Conservation (phyloP, 2,888 invertebrate species). For the Pyrgus malvae region DNA sequence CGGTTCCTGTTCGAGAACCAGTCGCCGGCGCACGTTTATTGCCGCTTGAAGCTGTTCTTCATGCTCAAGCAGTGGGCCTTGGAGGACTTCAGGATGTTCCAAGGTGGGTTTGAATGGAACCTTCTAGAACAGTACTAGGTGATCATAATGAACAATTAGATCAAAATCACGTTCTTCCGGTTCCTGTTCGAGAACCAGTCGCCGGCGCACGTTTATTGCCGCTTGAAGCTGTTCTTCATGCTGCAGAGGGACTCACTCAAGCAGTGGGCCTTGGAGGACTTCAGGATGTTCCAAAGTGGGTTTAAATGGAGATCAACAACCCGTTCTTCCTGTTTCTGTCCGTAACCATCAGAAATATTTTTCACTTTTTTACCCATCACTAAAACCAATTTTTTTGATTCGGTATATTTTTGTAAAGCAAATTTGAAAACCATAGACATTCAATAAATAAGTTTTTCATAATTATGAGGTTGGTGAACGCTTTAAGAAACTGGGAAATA, state of each 20-base stretch:
- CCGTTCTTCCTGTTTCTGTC: slow-evolving; percentile 98
- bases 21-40: slow-evolving; percentile 98
- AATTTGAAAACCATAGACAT: no score
- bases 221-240: slow-evolving; percentile 98
- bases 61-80: slow-evolving; percentile 95
- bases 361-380: no score
- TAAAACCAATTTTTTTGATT: no score
- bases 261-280: slow-evolving; percentile 94
- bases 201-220: slow-evolving; percentile 98
- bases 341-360: no score
- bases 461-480: no score
- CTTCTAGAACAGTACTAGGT: background rate
- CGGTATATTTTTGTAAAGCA: no score
- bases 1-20: slow-evolving; percentile 99
- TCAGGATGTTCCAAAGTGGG: slow-evolving; percentile 95
- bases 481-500: no score
- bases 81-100: slow-evolving; percentile 97
- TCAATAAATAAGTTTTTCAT: no score
- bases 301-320: slow-evolving; percentile 86
- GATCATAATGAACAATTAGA: slow-evolving; percentile 99
- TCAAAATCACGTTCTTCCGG: slow-evolving; percentile 97
- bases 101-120: slow-evolving; percentile 69
- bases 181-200: slow-evolving; percentile 99
- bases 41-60: slow-evolving; percentile 98
- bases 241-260: slow-evolving; percentile 97